These are phyloP conservation scores for Cavia porcellus DNA, from an alignment of 2,113 vertebrate genomes.

Conservation along the genomic window DNA sequence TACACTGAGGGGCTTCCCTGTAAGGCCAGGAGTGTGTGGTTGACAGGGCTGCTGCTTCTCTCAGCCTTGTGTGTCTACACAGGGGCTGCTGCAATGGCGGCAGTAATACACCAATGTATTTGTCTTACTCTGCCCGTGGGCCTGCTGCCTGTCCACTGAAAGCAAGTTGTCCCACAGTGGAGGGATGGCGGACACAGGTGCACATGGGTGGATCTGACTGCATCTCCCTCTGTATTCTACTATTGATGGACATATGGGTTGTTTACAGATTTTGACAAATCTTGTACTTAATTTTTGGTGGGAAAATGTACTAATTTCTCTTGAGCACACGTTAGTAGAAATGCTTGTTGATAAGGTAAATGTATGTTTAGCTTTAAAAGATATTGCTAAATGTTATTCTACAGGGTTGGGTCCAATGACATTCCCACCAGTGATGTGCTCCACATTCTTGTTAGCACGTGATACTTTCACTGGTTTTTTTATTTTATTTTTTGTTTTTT, in stretches of 20 bases:
- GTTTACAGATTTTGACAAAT: background rate
- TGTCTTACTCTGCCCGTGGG: no score
- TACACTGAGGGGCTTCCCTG: no score
- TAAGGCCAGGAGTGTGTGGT: no score
- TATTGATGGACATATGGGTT: background rate
- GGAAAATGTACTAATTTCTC: slow-evolving; percentile 28
- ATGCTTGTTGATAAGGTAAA: background rate
- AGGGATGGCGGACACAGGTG: no score
- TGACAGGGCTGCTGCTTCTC: no score
- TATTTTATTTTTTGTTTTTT: background rate
- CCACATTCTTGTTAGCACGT: background rate
- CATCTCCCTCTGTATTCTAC: background rate
- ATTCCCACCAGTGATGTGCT: background rate
- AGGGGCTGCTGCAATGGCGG: no score
- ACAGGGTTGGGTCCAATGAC: background rate
- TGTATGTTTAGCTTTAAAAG: slow-evolving; percentile 8
- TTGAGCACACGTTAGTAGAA: background rate
- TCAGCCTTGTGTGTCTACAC: no score
- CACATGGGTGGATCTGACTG: no score
- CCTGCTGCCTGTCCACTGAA: no score
- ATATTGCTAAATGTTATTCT: slow-evolving; percentile 15
- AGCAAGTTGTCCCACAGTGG: no score
- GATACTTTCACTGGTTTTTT: background rate
- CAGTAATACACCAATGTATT: no score
- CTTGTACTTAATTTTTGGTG: background rate